Evolutionary conservation across 2,888 invertebrate species (phyloP), one percentile per base, ranked within the genome.

Genomic region (Nephrotoma flavescens): DNA sequence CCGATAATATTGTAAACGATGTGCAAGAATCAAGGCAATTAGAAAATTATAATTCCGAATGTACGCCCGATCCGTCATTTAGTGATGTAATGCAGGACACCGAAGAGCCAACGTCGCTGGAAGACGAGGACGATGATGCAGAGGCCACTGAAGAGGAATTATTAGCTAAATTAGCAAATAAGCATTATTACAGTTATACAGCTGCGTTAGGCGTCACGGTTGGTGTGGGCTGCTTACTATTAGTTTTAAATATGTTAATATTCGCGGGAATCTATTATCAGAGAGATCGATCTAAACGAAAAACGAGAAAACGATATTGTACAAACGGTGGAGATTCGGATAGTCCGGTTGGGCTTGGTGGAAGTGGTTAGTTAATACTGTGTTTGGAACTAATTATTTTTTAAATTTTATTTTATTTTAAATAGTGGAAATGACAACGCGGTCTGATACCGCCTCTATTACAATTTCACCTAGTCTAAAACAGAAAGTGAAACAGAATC

Each of bases 241-340:
- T 95, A 41, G 93, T 95, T 1, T 92, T 95, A 41, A 95, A 95
- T 90, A 94, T 95, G 92, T 91, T 95, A 87, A 95, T 96, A 88
- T 96, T 96, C 89, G 95, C 96, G 1, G 96, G 96, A 2, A 95
- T 95, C 89, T 95, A 95, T 90, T 94, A 95, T 88, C 95, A 95
- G 90, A 91, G 95, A n/a, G 94, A 94, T 47, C 92, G 94, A 1
- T 87, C 87, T n/a, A 86, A 86, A 42, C 41, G 86, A 45, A 87
- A 86, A 87, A 84, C 87, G 12, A 15, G 71, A 31, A 57, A 41
- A 41, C 15, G 52, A 41, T 85, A 85, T 44, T 83, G 44, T 86
- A 11, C 71, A 9, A 86, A 86, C 86, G 44, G 57, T 15, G 71
- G 41, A 15, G 52, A 57, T 11, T 86, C 86, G 5, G 86, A 84